Base-by-base conservation (phyloP, 1,140 invertebrate genomes). In the Pectinophora gossypiella region DNA sequence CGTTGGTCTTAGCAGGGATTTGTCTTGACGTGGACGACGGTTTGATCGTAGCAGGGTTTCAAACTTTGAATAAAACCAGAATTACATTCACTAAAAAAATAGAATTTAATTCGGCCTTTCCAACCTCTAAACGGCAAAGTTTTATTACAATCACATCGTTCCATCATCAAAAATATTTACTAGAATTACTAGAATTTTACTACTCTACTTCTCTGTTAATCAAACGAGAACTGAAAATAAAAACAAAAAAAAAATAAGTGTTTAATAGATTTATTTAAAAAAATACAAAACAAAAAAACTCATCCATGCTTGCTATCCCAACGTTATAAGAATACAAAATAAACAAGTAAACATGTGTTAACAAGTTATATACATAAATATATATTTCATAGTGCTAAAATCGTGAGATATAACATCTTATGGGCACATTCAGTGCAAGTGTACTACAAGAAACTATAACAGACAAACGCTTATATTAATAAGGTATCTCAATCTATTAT, bases 261-360 rank as follows among this genome's bases (percentile, higher is more conserved):
- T 85, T 83, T 76, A 80, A 85, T 76, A 85, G 74, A 77, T 85
- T 85, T 83, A 83, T 85, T 85, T 70, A 81, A 85, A 85, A 81
- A 81, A 79, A 68, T 63, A 76, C 59, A 77, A 79, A 79, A 77
- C 60, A 70, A 74, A 76, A 78, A 76, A 74, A 67, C 64, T 63
- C 75, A 64, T 70, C 60, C 67, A 70, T 72, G 74, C 74, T 65
- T 68, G 72, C 72, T 72, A 75, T 55, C 62, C 64, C 72, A 74
- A 77, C 54, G 63, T 72, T 74, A 68, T 60, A 77, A 61, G 56
- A 62, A 65, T 71, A 72, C 54, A 72, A 76, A 64, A 66, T 61
- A 73, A 74, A 67, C 56, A 56, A 67, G 62, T 67, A 69, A 72
- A 77, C 64, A 52, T 57, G 56, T 61, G 56, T 66, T 73, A 73